Percentiles rank a stretch among this genome's conserved stretches.
Conservation (phyloP, 2,797 vertebrate genomes). For the Ptychadena robeensis region DNA sequence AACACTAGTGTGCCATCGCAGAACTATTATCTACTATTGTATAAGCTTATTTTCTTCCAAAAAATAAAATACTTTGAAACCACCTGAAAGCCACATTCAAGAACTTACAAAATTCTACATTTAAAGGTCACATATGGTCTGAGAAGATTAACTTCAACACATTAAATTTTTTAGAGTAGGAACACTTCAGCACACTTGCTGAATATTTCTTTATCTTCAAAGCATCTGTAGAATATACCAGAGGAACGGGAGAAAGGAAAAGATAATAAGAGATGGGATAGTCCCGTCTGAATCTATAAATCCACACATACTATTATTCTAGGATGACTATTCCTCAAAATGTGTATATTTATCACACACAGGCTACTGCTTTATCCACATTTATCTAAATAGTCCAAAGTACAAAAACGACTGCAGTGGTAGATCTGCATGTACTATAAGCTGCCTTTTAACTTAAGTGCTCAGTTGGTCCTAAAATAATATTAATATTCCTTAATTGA, state of each 20-base stretch:
- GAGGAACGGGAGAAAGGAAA: neutral
- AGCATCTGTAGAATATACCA: neutral
- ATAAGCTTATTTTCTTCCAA: slow-evolving; percentile 23
- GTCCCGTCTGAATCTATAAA: neutral
- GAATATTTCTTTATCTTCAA: neutral
- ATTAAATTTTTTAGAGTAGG: slow-evolving; percentile 4
- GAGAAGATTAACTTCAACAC: slow-evolving; percentile 39
- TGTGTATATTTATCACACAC: no score
- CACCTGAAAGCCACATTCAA: slow-evolving; percentile 19
- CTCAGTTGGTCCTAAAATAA: no score
- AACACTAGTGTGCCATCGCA: slow-evolving; percentile 21
- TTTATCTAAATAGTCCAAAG: no score
- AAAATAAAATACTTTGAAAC: slow-evolving; percentile 24
- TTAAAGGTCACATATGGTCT: slow-evolving; percentile 32
- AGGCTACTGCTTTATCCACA: no score
- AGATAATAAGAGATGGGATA: neutral
- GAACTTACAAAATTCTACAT: slow-evolving; percentile 15
- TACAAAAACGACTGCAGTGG: no score
- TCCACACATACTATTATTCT: neutral
- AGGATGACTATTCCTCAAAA: no score
- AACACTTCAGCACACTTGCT: slow-evolving; percentile 10
- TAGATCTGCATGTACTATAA: no score
- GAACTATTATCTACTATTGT: slow-evolving; percentile 23
- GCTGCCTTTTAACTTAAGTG: no score
- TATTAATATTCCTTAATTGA: no score